phyloP scores from a whole-genome alignment of 53 echinoderm and acorn worm species.

The Stichopus horrens region DNA sequence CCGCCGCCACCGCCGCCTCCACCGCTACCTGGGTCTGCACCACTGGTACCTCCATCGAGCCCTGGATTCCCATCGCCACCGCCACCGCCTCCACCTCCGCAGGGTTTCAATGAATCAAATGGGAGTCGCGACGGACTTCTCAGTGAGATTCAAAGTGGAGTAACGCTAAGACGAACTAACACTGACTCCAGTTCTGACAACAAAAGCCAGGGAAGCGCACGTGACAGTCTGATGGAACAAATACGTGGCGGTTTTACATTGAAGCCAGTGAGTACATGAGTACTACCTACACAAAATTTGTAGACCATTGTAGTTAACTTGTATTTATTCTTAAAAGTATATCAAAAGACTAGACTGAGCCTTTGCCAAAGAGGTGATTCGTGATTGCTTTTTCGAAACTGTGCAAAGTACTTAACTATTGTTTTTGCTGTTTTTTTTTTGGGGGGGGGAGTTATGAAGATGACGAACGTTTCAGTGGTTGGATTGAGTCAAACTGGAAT shows the following conservation, averaged over 20 bases:
- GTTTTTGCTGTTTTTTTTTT: too few species aligned
- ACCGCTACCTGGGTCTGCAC: not conserved
- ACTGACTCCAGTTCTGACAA: not conserved
- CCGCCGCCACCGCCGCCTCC: constrained; percentile 8
- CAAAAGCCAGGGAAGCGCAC: not conserved
- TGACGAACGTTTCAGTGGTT: too few species aligned
- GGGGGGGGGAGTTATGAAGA: too few species aligned
- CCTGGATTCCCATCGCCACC: not conserved
- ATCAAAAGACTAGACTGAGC: too few species aligned
- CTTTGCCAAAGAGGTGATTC: too few species aligned
- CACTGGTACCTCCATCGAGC: not conserved
- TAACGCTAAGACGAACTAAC: not conserved
- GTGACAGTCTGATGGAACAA: not conserved
- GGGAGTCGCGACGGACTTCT: constrained; percentile 4
- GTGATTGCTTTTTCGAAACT: too few species aligned
- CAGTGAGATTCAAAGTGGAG: constrained; percentile 24
- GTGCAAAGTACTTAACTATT: too few species aligned
- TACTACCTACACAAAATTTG: not conserved
- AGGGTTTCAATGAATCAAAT: not conserved
- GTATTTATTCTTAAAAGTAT: too few species aligned
- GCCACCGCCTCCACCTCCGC: not conserved
- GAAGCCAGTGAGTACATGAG: not conserved
- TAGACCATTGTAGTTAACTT: too few species aligned
- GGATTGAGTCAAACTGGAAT: too few species aligned
- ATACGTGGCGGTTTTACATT: constrained; percentile 18